Evolutionary conservation across 92 coral and sea anemone species (phyloP).

Genomic region (Paragorgia papillata): DNA sequence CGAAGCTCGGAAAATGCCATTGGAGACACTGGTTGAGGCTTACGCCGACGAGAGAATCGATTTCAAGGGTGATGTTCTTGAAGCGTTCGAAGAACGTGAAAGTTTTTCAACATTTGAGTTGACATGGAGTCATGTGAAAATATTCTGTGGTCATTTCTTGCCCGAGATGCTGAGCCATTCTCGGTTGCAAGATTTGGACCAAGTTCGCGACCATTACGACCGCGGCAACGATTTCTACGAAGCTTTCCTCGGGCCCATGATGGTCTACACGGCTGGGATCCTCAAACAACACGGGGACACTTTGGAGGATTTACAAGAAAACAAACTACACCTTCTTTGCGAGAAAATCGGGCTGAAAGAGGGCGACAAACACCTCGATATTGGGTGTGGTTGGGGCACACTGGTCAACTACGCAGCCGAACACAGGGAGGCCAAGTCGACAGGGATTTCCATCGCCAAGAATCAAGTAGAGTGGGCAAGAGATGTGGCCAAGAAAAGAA

Average conservation of each 20-base stretch:
- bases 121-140: conserved; percentile 77
- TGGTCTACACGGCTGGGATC: conserved; percentile 94
- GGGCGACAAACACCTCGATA: conserved; percentile 88
- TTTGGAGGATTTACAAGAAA: conserved; percentile 82
- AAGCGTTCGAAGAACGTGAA: conserved; percentile 86
- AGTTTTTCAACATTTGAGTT: conserved; percentile 79
- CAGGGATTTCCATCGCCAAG: conserved; percentile 87
- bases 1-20: conserved; percentile 72
- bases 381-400: conserved; percentile 99
- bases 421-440: conserved; percentile 70
- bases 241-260: conserved; percentile 88
- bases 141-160: conserved; percentile 73
- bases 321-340: conserved; percentile 79
- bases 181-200: conserved; percentile 87
- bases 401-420: conserved; percentile 94
- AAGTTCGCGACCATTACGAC: conserved; percentile 96
- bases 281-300: conserved; percentile 67
- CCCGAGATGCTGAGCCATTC: conserved; percentile 94
- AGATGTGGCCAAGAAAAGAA: conserved; percentile 60
- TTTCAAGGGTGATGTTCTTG: conserved; percentile 84
- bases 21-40: conserved; percentile 83
- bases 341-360: conserved; percentile 84
- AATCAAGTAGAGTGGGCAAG: conserved; percentile 89
- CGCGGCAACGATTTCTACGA: conserved; percentile 98
- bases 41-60: conserved; percentile 96